Evolutionary conservation across 2,797 vertebrate species (phyloP).

Genomic region (Argentina silus): DNA sequence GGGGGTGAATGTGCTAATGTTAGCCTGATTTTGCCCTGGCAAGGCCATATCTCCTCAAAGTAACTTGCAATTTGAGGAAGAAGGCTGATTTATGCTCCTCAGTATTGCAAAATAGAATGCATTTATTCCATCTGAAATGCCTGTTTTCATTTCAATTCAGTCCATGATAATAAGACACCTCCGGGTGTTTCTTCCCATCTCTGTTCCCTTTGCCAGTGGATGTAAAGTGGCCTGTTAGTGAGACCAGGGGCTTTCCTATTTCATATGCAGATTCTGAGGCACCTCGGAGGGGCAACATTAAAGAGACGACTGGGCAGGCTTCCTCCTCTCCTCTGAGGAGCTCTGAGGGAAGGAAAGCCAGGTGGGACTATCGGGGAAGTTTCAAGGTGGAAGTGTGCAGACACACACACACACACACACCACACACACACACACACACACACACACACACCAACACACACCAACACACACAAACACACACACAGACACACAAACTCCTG

Average conservation of each 20-base stretch:
- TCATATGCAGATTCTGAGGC: constrained; percentile 60
- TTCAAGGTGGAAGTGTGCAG: constrained; percentile 63
- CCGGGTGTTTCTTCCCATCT: too few species aligned
- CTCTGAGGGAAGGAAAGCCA: constrained; percentile 42
- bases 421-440: constrained; percentile 6
- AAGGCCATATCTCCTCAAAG: too few species aligned
- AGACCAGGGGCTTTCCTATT: constrained; percentile 51
- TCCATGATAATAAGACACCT: not conserved
- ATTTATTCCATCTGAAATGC: not conserved
- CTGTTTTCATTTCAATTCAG: constrained; percentile 22
- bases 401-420: constrained; percentile 21
- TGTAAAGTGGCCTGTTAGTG: constrained; percentile 57
- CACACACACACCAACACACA: constrained; percentile 2
- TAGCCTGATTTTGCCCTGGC: too few species aligned
- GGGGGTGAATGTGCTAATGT: too few species aligned
- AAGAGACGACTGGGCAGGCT: constrained; percentile 35
- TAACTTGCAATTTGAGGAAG: too few species aligned
- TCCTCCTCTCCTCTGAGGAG: constrained; percentile 2
- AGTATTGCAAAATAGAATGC: too few species aligned
- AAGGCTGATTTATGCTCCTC: too few species aligned
- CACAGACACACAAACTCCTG: constrained; percentile 47
- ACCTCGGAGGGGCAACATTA: constrained; percentile 47
- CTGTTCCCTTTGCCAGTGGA: constrained; percentile 20
- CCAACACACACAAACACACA: constrained; percentile 18
- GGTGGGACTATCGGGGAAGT: constrained; percentile 51